Conservation (phyloP, 2,113 vertebrate genomes). For the Azemiops feae region DNA sequence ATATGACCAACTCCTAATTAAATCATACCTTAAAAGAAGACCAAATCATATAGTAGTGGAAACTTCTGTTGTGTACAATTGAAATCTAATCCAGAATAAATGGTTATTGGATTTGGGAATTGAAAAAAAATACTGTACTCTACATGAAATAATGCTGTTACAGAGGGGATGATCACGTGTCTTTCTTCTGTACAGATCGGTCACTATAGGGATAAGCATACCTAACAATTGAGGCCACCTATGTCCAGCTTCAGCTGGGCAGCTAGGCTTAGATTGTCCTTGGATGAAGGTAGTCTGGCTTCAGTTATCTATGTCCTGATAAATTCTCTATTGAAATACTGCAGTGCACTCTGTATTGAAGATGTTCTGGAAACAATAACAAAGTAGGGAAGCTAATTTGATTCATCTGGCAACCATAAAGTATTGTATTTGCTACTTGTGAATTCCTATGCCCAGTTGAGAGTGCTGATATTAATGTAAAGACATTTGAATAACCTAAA, state of each 20-base stretch:
- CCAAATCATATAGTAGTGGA: background rate
- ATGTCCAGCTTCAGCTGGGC: background rate
- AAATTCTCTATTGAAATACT: background rate
- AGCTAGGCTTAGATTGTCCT: background rate
- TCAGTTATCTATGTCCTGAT: background rate
- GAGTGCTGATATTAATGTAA: background rate
- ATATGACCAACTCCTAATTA: background rate
- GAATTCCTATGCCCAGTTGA: background rate
- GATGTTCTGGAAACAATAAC: background rate
- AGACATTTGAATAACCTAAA: background rate
- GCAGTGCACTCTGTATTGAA: background rate
- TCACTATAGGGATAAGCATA: background rate
- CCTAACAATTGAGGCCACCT: background rate
- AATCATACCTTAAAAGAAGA: background rate
- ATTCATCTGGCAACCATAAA: background rate
- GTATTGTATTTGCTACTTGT: background rate
- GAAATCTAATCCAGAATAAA: background rate
- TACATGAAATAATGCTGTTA: background rate
- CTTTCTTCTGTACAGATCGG: background rate
- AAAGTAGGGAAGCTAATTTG: background rate
- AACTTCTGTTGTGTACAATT: background rate
- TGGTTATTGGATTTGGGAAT: background rate
- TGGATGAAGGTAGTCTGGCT: background rate
- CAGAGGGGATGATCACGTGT: background rate
- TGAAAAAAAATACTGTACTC: background rate